Percentiles rank a stretch among this genome's conserved stretches.
Evolutionary conservation across 2,113 vertebrate species (phyloP).

Genomic region (Lampris incognitus): DNA sequence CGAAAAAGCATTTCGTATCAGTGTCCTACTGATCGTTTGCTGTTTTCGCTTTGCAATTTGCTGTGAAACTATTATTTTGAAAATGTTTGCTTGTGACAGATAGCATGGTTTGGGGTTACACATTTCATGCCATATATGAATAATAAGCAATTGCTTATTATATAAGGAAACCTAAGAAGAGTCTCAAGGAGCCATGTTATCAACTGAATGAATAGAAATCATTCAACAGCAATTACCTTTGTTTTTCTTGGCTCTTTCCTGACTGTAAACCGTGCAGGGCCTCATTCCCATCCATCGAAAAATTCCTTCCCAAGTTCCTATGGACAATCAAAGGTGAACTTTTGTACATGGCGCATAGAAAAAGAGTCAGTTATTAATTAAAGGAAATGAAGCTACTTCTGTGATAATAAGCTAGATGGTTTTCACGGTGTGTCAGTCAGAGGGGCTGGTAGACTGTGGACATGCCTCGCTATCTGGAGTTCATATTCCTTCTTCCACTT

Average conservation of each 20-base stretch:
- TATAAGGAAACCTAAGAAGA: constrained; percentile 50
- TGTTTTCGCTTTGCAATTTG: constrained; percentile 52
- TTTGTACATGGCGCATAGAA: constrained; percentile 1
- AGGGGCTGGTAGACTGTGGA: constrained; percentile 22
- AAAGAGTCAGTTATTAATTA: constrained; percentile 22
- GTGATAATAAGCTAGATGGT: neutral
- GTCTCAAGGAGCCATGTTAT: constrained; percentile 38
- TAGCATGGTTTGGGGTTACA: constrained; percentile 64
- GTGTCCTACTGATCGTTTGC: neutral
- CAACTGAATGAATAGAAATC: constrained; percentile 52
- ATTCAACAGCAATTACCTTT: constrained; percentile 53
- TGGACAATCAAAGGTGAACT: neutral
- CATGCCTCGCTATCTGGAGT: constrained; percentile 30
- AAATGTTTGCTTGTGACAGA: constrained; percentile 63
- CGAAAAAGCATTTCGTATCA: no score
- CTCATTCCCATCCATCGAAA: constrained; percentile 48
- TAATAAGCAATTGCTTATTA: constrained; percentile 67
- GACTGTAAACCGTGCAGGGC: constrained; percentile 46
- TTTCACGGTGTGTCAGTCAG: constrained; percentile 26
- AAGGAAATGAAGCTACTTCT: constrained; percentile 1
- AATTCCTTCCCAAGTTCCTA: constrained; percentile 33
- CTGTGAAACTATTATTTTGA: constrained; percentile 62
- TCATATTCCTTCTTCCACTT: constrained; percentile 48
- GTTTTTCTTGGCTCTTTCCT: constrained; percentile 44
- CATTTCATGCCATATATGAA: constrained; percentile 63